Base-by-base conservation (phyloP, 2,888 invertebrate species). In the Ephialtes manifestator region DNA sequence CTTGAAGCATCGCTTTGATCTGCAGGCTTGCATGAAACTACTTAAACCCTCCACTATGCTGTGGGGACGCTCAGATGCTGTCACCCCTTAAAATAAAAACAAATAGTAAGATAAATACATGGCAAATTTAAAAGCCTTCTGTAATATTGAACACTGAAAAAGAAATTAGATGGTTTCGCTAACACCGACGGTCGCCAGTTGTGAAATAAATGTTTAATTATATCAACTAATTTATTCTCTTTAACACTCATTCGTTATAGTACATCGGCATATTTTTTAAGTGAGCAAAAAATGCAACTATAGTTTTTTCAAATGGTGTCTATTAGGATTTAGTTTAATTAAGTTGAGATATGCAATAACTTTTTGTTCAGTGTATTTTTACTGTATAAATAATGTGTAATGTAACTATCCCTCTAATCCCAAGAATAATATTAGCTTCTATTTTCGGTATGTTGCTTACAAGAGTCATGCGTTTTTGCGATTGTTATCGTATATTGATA, bases 1-100 rank as follows among this genome's bases (percentile, higher is more conserved):
- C 31, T 20, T 28, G 35, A 58, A 71, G 71, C 46, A 65, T 85
- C 82, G 70, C 65, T 81, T 70, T 65, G 78, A 78, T 81, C 74
- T 43, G 20, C 28, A 75, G 75, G 20, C 74, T 74, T 55, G 18
- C 48, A 63, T 48, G 48, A 51, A 35, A 13, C 35, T 35, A 20
- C 51, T 51, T 0, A 75, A 75, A 31, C 10, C 60, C 13, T 48
- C n/a, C 48, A 28, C 11, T 31, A 31, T n/a, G 35, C 35, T 35
- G 18, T 8, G n/a, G 31, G n/a, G 10, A n/a, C 1, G n/a, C 7
- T 8, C n/a, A 31, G 60, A 63, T 35, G 35, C 35, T n/a, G 60
- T 35, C 13, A 35, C n/a, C 10, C 13, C n/a, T 18, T 1, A 11
- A 24, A 55, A 24, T 24, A 2, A 24, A 24, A 28, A 58, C 28